A percentile compares a stretch with the other conserved stretches of the same genome.
Evolutionary conservation across 53 echinoderm and acorn worm species (phyloP).

Genomic region (Actinopyga echinites): DNA sequence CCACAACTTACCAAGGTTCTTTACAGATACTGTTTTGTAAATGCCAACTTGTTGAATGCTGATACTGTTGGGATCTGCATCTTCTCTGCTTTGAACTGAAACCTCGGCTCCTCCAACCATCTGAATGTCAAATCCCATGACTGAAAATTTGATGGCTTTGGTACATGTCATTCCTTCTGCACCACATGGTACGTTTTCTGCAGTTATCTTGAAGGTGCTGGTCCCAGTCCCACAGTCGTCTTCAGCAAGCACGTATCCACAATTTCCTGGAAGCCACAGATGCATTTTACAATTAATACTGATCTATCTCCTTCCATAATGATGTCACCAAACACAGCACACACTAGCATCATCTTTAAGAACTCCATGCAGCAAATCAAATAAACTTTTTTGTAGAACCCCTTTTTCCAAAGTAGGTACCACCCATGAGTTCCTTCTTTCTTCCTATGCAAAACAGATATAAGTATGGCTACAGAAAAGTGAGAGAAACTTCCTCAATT

Average conservation of each 20-base stretch:
- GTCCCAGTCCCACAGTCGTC: constrained; percentile 61
- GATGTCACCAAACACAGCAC: no score
- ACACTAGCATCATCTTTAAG: no score
- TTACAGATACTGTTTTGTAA: neutral
- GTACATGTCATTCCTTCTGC: constrained; percentile 77
- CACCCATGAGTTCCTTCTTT: no score
- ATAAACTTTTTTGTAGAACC: no score
- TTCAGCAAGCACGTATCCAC: constrained; percentile 71
- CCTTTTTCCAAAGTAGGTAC: no score
- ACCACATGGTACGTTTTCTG: constrained; percentile 87
- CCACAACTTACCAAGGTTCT: neutral
- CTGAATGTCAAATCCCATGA: constrained; percentile 44
- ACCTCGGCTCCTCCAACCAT: constrained; percentile 37
- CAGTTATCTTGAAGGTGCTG: constrained; percentile 66
- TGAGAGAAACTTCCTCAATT: no score
- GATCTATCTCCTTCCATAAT: no score
- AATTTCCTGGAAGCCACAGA: constrained; percentile 59
- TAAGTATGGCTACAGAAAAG: no score
- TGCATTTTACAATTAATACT: no score
- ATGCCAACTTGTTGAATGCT: neutral
- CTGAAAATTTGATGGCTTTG: constrained; percentile 66
- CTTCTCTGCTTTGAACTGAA: neutral
- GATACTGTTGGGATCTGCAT: neutral
- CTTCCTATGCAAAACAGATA: no score
- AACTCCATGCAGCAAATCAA: no score